A percentile compares a stretch with the other conserved stretches of the same genome.
Evolutionary conservation across 2,113 vertebrate genomes (phyloP).

Genomic region (Caranx ignobilis): DNA sequence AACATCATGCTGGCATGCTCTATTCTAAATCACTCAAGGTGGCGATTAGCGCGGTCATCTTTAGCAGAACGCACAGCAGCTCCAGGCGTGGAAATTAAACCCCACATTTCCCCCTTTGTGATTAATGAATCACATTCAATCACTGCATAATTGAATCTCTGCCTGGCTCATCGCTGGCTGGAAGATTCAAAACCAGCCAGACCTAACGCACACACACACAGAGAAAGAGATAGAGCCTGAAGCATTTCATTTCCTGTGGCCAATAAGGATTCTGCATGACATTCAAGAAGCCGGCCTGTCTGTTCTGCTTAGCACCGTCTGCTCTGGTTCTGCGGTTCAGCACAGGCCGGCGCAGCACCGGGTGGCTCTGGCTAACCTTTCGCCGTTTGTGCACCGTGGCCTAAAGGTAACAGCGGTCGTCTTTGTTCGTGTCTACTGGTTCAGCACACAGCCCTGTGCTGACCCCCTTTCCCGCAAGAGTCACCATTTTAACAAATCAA

Average conservation of each 20-base stretch:
- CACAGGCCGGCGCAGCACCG: slow-evolving; percentile 1
- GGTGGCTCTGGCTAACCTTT: slow-evolving; percentile 50
- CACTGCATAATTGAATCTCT: slow-evolving; percentile 58
- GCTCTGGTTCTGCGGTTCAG: slow-evolving; percentile 33
- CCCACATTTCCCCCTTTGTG: slow-evolving; percentile 48
- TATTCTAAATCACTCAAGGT: slow-evolving; percentile 53
- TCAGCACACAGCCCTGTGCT: background rate
- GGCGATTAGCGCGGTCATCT: slow-evolving; percentile 47
- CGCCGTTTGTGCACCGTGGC: background rate
- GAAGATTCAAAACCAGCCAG: slow-evolving; percentile 9
- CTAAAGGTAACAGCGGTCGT: slow-evolving; percentile 24
- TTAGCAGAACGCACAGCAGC: slow-evolving; percentile 46
- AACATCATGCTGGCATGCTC: slow-evolving; percentile 18
- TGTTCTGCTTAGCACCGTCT: slow-evolving; percentile 17
- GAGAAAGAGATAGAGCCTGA: background rate
- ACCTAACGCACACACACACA: slow-evolving; percentile 10
- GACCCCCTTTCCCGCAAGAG: slow-evolving; percentile 9
- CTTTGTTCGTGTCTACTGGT: slow-evolving; percentile 20
- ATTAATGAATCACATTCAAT: slow-evolving; percentile 69
- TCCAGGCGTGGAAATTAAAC: slow-evolving; percentile 59
- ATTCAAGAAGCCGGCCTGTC: slow-evolving; percentile 31
- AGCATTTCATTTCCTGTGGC: slow-evolving; percentile 50
- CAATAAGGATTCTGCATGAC: slow-evolving; percentile 19
- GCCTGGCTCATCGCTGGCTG: slow-evolving; percentile 7
- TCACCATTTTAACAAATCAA: slow-evolving; percentile 38